Evolutionary conservation across 2,797 vertebrate genomes (phyloP), one percentile per base, ranked within the genome.

Genomic region (Saxicola maurus): DNA sequence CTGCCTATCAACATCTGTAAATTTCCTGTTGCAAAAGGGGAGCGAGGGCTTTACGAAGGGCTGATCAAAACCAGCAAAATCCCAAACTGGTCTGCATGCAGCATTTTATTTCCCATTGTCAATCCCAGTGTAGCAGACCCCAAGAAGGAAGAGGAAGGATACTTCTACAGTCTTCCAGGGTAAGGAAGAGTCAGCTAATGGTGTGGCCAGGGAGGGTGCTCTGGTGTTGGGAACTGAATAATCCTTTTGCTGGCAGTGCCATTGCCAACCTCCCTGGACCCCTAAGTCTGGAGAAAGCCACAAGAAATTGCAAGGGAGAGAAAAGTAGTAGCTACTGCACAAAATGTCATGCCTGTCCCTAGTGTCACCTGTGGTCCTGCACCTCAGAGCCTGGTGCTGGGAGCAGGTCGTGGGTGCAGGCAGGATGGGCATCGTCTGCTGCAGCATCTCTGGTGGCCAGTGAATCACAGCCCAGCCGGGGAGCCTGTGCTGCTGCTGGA

Each of bases 91-190:
- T 75, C 59, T 57, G 8, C 31, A 56, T 57, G 15, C n/a, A 71
- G 24, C 24, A 31, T 82, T 73, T 90, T 73, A 53, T 48, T 19
- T 3, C 10, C 2, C 33, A 40, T 0, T 28, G 7, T 46, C 38
- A 52, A 46, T 65, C 31, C 19, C 65, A 65, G n/a, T 6, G 1
- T 69, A 31, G 45, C 33, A 84, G 20, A 42, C 6, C 8, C 10
- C 8, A 7, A 56, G 28, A 2, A 90, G n/a, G 23, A 79, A 53
- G 33, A 67, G 49, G 42, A 57, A 40, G 14, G 28, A 65, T 80
- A 31, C 35, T 82, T 90, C 46, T 74, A 33, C 30, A 25, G 42
- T 30, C 21, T 71, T 92, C 57, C 48, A 82, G 59, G 81, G 30
- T 31, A 24, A 18, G 18, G 30, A n/a, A 49, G 17, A 10, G 12